Conservation (phyloP, 2,888 invertebrate genomes). For the Masnerella sp. region DNA sequence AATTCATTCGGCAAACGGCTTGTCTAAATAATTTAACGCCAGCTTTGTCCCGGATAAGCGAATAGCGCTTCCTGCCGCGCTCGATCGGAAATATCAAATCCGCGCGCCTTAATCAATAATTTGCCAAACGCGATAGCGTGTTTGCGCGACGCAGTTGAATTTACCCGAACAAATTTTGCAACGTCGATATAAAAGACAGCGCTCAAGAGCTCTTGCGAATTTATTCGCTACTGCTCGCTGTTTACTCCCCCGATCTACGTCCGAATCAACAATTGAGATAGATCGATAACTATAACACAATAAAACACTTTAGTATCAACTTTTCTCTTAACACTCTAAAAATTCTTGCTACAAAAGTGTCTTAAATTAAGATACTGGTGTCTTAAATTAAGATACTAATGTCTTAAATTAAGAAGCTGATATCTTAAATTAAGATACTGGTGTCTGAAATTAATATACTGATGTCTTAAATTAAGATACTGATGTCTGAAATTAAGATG, state of each 20-base stretch:
- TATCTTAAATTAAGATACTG: too few relatives aligned
- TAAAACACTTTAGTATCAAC: too few relatives aligned
- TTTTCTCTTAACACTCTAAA: too few relatives aligned
- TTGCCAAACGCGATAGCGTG: constrained; percentile 5
- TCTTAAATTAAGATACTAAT: too few relatives aligned
- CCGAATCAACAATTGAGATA: too few relatives aligned
- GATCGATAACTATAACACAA: constrained; percentile 19
- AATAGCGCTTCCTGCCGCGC: neutral
- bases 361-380: too few relatives aligned
- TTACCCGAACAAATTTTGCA: constrained; percentile 2
- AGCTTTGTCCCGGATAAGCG: constrained; percentile 25
- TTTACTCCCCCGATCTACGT: constrained; percentile 1
- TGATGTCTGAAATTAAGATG: too few relatives aligned
- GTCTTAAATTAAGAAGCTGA: too few relatives aligned
- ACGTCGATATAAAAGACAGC: constrained; percentile 16
- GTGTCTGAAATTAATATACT: too few relatives aligned
- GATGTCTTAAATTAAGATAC: too few relatives aligned
- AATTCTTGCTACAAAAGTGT: too few relatives aligned
- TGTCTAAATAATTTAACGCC: constrained; percentile 41
- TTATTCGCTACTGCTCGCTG: constrained; percentile 12
- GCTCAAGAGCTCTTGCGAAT: constrained; percentile 4
- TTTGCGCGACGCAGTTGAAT: neutral
- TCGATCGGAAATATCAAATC: constrained; percentile 34
- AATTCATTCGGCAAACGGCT: constrained; percentile 40
- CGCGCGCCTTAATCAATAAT: constrained; percentile 25